Base-by-base conservation (phyloP, 2,113 vertebrate species). In the Heterochromis multidens region DNA sequence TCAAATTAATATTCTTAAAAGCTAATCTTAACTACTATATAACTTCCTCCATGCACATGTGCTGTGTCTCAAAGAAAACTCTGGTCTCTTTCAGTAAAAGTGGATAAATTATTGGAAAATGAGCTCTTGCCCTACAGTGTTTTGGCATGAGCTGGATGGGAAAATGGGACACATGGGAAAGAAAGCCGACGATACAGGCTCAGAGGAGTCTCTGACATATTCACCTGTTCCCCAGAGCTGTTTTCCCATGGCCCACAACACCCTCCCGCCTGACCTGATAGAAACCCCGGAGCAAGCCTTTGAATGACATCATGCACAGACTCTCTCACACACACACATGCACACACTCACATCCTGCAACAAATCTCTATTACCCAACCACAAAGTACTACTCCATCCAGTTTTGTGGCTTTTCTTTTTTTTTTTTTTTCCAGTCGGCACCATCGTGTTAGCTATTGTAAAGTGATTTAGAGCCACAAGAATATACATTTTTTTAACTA, bases 181-280 rank as follows among this genome's bases (percentile, higher is more conserved):
- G 67, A 80, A 49, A 56, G 78, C 49, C 40, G 87, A 59, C 3
- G 52, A 80, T 37, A 86, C 77, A 87, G 80, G 57, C 33, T 79
- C 81, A 87, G 85, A 92, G 91, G 94, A 82, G 91, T 77, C 85
- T 83, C 83, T 95, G 94, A 93, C 92, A 94, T 57, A 89, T 94
- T 96, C 96, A 97, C 96, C 96, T 96, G 96, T 95, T 96, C 90
- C 88, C 58, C 79, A 58, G 89, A 91, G 88, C 82, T 25, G 67
- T 92, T 94, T 96, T 97, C 96, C 95, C 96, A 96, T 95, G 95
- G 91, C 87, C 92, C 87, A 94, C 89, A 86, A 86, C 93, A 91
- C 89, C 85, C 87, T 91, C 82, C 86, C 33, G 63, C 70, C 82
- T 94, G 93, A 91, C 92, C 91, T 89, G 87, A 89, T 70, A 79